Percentiles rank a stretch among this genome's conserved stretches.
Evolutionary conservation across 2,888 invertebrate species (phyloP).

Genomic region (Pasiphila rectangulata): DNA sequence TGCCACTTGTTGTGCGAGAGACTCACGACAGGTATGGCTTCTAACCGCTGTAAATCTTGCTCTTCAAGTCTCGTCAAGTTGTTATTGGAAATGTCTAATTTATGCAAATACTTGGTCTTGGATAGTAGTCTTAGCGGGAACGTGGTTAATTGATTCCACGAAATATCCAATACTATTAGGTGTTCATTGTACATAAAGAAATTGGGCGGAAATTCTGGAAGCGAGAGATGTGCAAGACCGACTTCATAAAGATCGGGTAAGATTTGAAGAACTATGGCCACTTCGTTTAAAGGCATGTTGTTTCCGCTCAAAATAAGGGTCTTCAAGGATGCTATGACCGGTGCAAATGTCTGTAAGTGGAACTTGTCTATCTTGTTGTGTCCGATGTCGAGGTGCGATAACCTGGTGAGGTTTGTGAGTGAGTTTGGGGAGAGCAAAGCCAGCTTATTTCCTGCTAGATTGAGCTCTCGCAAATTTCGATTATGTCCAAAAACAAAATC

Average conservation of each 20-base stretch:
- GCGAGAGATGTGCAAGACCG: constrained; percentile 81
- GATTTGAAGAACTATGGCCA: constrained; percentile 80
- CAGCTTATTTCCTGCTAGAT: constrained; percentile 86
- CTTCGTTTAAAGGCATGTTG: constrained; percentile 78
- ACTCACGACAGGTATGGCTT: constrained; percentile 77
- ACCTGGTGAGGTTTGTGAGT: constrained; percentile 85
- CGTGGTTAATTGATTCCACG: constrained; percentile 84
- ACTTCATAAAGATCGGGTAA: constrained; percentile 80
- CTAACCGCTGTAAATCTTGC: constrained; percentile 78
- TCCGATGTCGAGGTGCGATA: constrained; percentile 86
- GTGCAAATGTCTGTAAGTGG: constrained; percentile 82
- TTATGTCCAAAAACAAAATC: constrained; percentile 85
- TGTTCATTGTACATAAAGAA: constrained; percentile 82
- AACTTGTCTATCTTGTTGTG: constrained; percentile 87
- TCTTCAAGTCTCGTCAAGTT: constrained; percentile 83
- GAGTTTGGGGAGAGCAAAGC: constrained; percentile 87
- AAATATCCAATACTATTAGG: constrained; percentile 85
- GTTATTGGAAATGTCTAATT: constrained; percentile 88
- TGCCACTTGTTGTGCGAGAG: constrained; percentile 85
- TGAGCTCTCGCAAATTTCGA: constrained; percentile 74
- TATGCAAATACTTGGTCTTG: constrained; percentile 80
- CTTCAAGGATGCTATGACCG: constrained; percentile 82
- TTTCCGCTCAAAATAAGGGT: constrained; percentile 87
- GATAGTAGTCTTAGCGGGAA: constrained; percentile 80
- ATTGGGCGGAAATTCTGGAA: constrained; percentile 79